phyloP scores from a whole-genome alignment of 2,113 vertebrate genomes.

The Turdus rufiventris region DNA sequence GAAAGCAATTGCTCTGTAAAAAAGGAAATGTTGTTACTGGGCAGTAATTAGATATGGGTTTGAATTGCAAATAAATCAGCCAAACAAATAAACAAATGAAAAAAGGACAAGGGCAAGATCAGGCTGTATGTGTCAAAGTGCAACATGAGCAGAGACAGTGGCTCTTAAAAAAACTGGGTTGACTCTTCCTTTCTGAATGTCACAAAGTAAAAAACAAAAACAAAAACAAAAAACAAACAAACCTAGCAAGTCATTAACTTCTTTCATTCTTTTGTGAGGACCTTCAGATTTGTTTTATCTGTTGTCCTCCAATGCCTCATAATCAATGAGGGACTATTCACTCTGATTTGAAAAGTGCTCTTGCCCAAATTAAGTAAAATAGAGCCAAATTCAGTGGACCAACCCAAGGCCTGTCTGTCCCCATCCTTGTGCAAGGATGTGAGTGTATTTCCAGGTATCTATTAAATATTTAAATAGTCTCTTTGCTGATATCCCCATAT shows the following conservation, averaged over 20 bases:
- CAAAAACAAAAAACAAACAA: background rate
- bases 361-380: background rate
- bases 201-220: background rate
- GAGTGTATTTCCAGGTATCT: conserved; percentile 30
- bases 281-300: background rate
- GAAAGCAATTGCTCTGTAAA: conserved; percentile 52
- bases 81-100: background rate
- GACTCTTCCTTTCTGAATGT: background rate
- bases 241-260: background rate
- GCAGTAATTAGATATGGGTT: conserved; percentile 52
- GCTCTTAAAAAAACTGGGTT: background rate
- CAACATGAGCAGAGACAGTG: background rate
- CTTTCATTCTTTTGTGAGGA: background rate
- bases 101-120: background rate
- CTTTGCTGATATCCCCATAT: background rate
- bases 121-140: background rate
- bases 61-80: conserved; percentile 55
- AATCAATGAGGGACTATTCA: background rate
- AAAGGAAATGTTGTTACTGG: conserved; percentile 54
- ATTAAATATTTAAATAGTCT: background rate
- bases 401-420: background rate
- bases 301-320: background rate
- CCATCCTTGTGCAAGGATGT: background rate
- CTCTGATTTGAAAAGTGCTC: conserved; percentile 1
- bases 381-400: background rate